Base-by-base conservation (phyloP, 2,113 vertebrate genomes). In the Sus scrofa region DNA sequence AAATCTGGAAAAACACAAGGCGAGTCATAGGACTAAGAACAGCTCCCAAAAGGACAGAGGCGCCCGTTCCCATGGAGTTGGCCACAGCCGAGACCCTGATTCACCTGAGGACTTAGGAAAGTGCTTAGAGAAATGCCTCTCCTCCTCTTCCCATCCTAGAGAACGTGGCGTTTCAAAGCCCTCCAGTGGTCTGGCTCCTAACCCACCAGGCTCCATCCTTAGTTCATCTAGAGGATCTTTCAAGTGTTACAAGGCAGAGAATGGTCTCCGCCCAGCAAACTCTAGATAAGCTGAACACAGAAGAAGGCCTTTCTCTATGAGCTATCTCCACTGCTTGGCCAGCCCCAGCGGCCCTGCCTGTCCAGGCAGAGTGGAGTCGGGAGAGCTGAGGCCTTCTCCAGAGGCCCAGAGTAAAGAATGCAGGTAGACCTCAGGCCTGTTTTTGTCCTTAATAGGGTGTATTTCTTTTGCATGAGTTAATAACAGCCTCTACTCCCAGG, bases 61-160 rank as follows among this genome's bases (percentile, higher is more conserved):
- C 1, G 7, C 54, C 22, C 2, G 32, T 93, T 67, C 75, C 79
- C 84, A 89, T 0, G 32, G 67, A 65, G 62, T 34, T 50, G 79
- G 39, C 71, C 34, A 22, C 18, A 27, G 44, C 19, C 26, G 26
- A 18, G n/a, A 15, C 71, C 26, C 74, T 73, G 44, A 37, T 85
- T 58, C 10, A 62, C 86, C 86, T 89, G 37, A 82, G 78, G 73
- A 91, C 30, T 89, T 75, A 13, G 68, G 74, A 39, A 92, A 79
- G 30, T 67, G 34, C 89, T 37, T 95, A 26, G 8, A 63, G 78
- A 65, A 92, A 89, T 9, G 18, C 32, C 20, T 56, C 16, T 16
- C 52, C 37, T 20, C 68, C 85, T 77, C 34, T 56, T 77, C 18
- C 71, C n/a, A 11, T 44, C 15, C 73, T 63, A 20, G 0, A 86